A percentile compares a stretch with the other conserved stretches of the same genome.
These are phyloP conservation scores for Hydroisotoma schaefferi DNA, from an alignment of 2,888 invertebrate genomes.

Conservation along the genomic window DNA sequence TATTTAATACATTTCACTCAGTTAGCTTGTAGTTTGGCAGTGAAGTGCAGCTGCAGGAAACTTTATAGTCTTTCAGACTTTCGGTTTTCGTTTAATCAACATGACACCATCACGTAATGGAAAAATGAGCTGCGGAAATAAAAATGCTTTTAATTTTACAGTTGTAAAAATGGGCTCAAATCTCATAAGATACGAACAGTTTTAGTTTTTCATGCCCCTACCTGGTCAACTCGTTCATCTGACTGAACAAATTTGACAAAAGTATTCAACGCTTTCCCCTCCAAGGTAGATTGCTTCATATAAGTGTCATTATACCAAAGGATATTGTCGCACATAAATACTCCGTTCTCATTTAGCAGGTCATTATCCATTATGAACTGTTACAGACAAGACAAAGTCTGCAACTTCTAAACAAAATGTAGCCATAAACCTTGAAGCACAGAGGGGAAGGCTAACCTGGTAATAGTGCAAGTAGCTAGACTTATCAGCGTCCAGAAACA, in stretches of 20 bases:
- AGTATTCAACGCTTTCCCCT: conserved; percentile 28
- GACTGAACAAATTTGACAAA: conserved; percentile 39
- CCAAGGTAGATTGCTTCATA: neutral
- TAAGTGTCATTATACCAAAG: conserved; percentile 33
- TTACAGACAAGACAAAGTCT: neutral
- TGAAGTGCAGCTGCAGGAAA: too few relatives aligned
- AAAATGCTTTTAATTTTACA: neutral
- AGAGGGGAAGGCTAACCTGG: conserved; percentile 26
- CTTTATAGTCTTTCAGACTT: too few relatives aligned
- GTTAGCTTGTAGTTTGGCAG: too few relatives aligned
- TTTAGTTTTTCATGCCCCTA: conserved; percentile 7
- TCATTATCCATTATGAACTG: conserved; percentile 45
- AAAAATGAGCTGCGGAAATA: conserved; percentile 26
- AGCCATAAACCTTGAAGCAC: neutral
- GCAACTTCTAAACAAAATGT: too few relatives aligned
- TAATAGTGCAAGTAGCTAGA: conserved; percentile 41
- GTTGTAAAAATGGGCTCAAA: neutral
- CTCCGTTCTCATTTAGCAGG: conserved; percentile 29
- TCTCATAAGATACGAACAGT: too few relatives aligned
- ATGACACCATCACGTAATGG: conserved; percentile 40
- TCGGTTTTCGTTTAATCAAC: conserved; percentile 31
- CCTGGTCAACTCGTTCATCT: conserved; percentile 41
- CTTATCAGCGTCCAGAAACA: conserved; percentile 47
- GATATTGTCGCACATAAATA: conserved; percentile 39
- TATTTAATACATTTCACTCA: too few relatives aligned